A percentile compares a stretch with the other conserved stretches of the same genome.
phyloP scores from a whole-genome alignment of 1,140 invertebrate species.

The Plectus sambesii region DNA sequence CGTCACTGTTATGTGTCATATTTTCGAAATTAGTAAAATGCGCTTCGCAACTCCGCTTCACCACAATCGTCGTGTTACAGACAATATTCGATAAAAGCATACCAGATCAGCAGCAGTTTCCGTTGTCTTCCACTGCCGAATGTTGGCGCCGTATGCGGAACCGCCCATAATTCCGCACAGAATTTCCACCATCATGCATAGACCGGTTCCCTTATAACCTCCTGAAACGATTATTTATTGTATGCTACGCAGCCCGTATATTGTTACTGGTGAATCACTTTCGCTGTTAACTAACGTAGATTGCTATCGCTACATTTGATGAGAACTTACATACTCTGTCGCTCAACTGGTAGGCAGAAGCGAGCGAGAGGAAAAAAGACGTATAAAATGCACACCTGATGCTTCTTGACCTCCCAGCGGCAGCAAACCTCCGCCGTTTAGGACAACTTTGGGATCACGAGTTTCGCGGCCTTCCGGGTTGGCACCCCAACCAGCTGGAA shows the following conservation, averaged over 20 bases:
- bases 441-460: constrained; percentile 57
- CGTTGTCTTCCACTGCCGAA: constrained; percentile 64
- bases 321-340: too few species aligned
- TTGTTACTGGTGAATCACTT: too few species aligned
- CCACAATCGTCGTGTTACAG: too few species aligned
- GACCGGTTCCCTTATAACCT: constrained; percentile 81
- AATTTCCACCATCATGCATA: constrained; percentile 71
- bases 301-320: too few species aligned
- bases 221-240: constrained; percentile 14
- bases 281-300: too few species aligned
- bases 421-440: constrained; percentile 59
- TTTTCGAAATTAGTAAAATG: too few species aligned
- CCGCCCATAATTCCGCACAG: constrained; percentile 51
- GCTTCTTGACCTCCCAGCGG: constrained; percentile 69
- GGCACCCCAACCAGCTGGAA: constrained; percentile 73
- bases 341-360: too few species aligned
- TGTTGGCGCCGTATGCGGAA: constrained; percentile 50
- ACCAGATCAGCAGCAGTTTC: constrained; percentile 59
- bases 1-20: too few species aligned
- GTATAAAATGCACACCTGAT: constrained; percentile 19
- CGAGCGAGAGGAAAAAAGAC: too few species aligned
- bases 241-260: too few species aligned
- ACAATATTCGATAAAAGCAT: constrained; percentile 15
- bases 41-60: too few species aligned
- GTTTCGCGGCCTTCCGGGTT: constrained; percentile 59